These are phyloP conservation scores for Hippopotamyrus pictus DNA, from an alignment of 2,797 vertebrate species.

Conservation along the genomic window DNA sequence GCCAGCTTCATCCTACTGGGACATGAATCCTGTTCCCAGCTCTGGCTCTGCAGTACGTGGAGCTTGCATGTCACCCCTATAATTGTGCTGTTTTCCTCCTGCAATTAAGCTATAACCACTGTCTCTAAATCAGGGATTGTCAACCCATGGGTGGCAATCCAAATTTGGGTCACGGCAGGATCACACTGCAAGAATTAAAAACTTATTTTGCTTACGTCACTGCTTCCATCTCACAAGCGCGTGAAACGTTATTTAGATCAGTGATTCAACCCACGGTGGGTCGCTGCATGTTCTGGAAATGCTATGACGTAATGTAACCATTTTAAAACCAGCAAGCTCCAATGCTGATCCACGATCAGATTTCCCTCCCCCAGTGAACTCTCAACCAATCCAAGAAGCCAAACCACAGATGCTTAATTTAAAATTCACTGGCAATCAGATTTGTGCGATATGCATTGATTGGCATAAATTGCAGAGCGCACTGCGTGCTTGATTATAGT, in stretches of 20 bases:
- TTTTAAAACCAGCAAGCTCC: background rate
- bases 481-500: background rate
- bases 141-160: background rate
- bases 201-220: background rate
- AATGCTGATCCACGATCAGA: background rate
- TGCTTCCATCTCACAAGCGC: background rate
- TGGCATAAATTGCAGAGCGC: background rate
- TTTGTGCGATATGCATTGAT: background rate
- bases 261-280: background rate
- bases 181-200: constrained; percentile 71
- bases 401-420: background rate
- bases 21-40: background rate
- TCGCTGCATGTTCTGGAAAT: background rate
- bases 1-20: background rate
- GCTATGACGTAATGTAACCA: background rate
- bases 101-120: background rate
- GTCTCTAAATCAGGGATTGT: background rate
- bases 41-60: background rate
- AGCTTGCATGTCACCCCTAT: background rate
- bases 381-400: background rate
- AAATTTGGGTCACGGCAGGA: constrained; percentile 57
- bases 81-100: background rate
- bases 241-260: background rate
- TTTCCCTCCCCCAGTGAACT: background rate
- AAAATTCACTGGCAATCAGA: background rate